A percentile compares a stretch with the other conserved stretches of the same genome.
Conservation (phyloP, 2,888 invertebrate genomes). For the Lepetodrilus schrolli region DNA sequence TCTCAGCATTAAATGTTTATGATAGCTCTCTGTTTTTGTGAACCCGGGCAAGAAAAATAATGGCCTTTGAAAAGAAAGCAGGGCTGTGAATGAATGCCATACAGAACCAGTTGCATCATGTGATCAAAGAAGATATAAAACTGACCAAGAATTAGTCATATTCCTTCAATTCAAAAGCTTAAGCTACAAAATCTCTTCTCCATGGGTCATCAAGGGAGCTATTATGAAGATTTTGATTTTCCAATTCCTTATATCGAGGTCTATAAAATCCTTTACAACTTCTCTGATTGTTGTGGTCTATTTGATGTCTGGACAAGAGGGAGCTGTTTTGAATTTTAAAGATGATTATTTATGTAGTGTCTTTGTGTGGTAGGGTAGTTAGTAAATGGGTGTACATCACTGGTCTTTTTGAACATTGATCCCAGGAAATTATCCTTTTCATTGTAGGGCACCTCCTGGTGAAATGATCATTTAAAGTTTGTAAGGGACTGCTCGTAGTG, state of each 20-base stretch:
- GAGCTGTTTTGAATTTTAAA: background rate
- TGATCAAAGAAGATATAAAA: background rate
- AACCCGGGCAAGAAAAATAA: background rate
- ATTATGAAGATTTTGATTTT: background rate
- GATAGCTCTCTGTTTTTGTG: background rate
- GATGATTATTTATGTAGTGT: background rate
- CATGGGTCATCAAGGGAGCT: constrained; percentile 6
- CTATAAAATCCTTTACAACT: too few species aligned
- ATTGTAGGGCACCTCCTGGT: background rate
- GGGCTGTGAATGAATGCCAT: background rate
- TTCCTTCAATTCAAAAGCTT: background rate
- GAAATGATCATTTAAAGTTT: background rate
- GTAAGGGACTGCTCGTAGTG: too few species aligned
- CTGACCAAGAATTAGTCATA: background rate
- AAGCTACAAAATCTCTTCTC: background rate
- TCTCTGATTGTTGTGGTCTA: background rate
- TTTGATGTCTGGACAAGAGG: background rate
- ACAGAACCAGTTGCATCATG: background rate
- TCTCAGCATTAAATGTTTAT: constrained; percentile 9
- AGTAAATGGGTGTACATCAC: too few species aligned
- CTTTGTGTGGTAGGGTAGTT: too few species aligned
- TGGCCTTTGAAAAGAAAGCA: background rate
- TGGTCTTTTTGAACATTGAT: too few species aligned
- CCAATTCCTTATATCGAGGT: background rate
- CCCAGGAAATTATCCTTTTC: too few species aligned